Conservation (phyloP, 2,797 vertebrate genomes). For the Sebastes hubbsi region DNA sequence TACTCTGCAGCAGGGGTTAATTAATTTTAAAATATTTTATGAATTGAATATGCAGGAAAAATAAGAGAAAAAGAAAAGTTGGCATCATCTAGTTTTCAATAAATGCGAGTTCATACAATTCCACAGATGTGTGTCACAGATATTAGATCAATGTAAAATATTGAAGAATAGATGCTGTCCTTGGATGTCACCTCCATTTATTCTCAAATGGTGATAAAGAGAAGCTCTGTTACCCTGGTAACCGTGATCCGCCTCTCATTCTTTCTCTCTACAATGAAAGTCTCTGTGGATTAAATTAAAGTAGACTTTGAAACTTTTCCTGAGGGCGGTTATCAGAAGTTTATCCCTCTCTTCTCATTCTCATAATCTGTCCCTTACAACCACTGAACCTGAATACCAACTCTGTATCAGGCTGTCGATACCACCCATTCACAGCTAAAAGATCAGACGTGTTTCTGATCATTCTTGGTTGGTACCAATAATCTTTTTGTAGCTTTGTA, state of each 20-base stretch:
- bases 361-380: neutral
- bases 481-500: neutral
- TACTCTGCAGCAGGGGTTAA: too few relatives aligned
- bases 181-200: neutral
- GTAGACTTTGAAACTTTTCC: neutral
- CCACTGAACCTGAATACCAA: neutral
- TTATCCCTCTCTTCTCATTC: neutral
- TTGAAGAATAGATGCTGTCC: neutral
- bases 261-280: neutral
- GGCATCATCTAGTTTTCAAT: neutral
- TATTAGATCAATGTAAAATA: neutral
- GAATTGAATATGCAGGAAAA: too few relatives aligned
- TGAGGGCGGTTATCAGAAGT: neutral
- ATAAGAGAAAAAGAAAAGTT: neutral
- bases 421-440: neutral
- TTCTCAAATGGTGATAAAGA: neutral
- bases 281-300: neutral
- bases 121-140: neutral
- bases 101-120: neutral
- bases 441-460: neutral
- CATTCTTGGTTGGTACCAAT: neutral
- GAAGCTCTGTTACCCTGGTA: conserved; percentile 3
- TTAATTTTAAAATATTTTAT: neutral
- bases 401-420: neutral
- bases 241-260: neutral